These are phyloP conservation scores for Pseudocheirus occidentalis DNA, from an alignment of 2,797 vertebrate genomes.

Conservation along the genomic window DNA sequence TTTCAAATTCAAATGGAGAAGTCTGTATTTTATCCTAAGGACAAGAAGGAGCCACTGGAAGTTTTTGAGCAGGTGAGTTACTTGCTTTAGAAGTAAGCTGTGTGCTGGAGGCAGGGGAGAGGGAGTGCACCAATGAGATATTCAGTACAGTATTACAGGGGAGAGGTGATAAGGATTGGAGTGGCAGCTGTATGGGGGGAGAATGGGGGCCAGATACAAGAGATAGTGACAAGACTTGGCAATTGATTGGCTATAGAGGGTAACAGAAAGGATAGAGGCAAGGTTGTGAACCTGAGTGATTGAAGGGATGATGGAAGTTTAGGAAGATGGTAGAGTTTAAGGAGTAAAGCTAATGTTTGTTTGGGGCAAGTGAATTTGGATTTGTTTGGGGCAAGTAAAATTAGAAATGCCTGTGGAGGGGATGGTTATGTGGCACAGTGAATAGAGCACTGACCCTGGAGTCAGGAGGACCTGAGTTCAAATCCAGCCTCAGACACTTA, in stretches of 20 bases:
- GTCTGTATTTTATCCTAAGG: background rate
- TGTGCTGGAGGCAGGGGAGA: background rate
- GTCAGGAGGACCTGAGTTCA: no score
- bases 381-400: no score
- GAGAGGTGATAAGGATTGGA: background rate
- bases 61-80: background rate
- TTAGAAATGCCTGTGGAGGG: background rate
- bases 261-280: no score
- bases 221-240: no score
- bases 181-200: background rate
- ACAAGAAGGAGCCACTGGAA: background rate
- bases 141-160: background rate
- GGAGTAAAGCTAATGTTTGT: background rate
- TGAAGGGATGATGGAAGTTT: background rate
- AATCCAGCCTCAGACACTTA: no score
- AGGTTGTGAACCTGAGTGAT: no score
- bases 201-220: background rate
- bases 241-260: no score
- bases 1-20: background rate
- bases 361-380: background rate
- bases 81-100: background rate
- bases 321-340: background rate
- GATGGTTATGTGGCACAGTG: no score
- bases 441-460: no score
- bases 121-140: background rate